Evolutionary conservation across 2,113 vertebrate genomes (phyloP), one percentile per base, ranked within the genome.

Genomic region (Oostethus manadensis): DNA sequence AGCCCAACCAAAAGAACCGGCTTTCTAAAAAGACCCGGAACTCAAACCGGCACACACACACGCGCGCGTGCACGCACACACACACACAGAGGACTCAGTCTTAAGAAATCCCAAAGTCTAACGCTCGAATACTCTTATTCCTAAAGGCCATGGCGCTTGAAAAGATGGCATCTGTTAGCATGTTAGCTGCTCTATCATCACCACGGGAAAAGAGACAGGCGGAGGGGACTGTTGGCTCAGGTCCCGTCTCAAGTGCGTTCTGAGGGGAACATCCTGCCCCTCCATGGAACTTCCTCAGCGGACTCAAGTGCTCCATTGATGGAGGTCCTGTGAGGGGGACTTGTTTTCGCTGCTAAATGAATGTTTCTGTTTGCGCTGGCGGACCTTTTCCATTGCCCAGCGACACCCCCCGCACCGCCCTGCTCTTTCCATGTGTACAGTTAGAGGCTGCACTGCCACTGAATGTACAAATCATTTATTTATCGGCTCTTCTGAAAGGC

Each of bases 181-280:
- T 75, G 75, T 77, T 71, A 74, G 71, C 70, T 59, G 74, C 73
- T 80, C 75, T 66, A 74, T 80, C 78, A 79, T 83, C 65, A 68
- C 10, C 10, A 42, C 11, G 14, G 13, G 14, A 42, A 8, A 38
- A 23, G 38, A 51, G 43, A 21, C 0, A 7, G 8, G 17, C 2
- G 79, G 70, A 68, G 82, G 71, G 79, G 58, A 68, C 65, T 56
- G 51, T 64, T 87, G 82, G 82, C 76, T 60, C 69, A 56, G 35
- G 9, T 76, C 81, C 82, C 70, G 72, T 75, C 80, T 84, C 56
- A 65, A 86, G 86, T 79, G 79, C 56, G 70, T 84, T 78, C 76
- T 77, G 80, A 84, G 82, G 79, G 77, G 82, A 86, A 86, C 86
- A 86, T 87, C 86, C 86, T 86, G 83, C 77, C 76, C 74, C 82